Percentiles rank a stretch among this genome's conserved stretches.
Conservation (phyloP, 2,888 invertebrate genomes). For the Orthosia incerta region DNA sequence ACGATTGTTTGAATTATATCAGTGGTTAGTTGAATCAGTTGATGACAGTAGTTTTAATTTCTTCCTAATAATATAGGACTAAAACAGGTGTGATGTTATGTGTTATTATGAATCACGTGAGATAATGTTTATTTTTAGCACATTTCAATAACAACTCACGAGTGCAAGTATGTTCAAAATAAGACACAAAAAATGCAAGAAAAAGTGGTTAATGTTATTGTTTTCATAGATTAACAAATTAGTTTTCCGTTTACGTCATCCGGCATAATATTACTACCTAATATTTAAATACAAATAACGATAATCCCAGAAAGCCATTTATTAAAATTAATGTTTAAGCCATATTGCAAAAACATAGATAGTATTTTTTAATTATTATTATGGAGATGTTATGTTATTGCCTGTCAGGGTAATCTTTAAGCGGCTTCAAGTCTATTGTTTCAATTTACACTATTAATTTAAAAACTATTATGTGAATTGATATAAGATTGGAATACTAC, state of each 20-base stretch:
- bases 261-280: conserved; percentile 22
- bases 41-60: no score
- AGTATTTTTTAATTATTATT: conserved; percentile 19
- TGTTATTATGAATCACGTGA: no score
- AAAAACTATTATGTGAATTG: conserved; percentile 22
- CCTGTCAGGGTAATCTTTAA: conserved; percentile 18
- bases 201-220: conserved; percentile 14
- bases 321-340: conserved; percentile 27
- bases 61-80: no score
- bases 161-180: not conserved
- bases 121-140: no score
- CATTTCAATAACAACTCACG: not conserved
- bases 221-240: conserved; percentile 26
- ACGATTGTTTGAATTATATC: no score
- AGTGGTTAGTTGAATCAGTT: no score
- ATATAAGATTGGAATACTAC: conserved; percentile 15
- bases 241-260: conserved; percentile 54
- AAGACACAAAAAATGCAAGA: conserved; percentile 12
- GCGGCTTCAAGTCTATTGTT: conserved; percentile 29
- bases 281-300: conserved; percentile 35
- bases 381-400: conserved; percentile 23
- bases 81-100: no score
- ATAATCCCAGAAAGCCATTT: conserved; percentile 43
- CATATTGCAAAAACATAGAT: conserved; percentile 37
- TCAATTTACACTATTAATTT: conserved; percentile 39